Conservation (phyloP, 2,797 vertebrate species). For the Myripristis jacobus region DNA sequence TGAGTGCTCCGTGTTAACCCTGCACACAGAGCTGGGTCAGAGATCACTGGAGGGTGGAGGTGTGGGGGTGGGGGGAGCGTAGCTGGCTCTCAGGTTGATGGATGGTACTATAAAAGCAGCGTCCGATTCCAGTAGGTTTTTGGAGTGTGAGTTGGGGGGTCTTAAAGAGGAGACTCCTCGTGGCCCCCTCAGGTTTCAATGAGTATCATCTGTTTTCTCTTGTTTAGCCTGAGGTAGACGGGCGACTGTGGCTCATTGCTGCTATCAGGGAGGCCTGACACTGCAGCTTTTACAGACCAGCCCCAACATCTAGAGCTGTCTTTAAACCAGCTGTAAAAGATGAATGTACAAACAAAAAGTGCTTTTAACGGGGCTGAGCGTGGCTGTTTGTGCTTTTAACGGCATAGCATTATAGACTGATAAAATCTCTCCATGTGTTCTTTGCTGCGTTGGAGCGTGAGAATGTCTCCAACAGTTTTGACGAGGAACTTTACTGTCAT, state of each 20-base stretch:
- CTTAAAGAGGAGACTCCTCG: conserved; percentile 16
- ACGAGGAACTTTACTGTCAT: neutral
- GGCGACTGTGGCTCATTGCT: conserved; percentile 40
- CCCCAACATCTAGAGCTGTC: conserved; percentile 38
- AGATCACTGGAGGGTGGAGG: neutral
- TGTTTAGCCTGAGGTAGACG: conserved; percentile 51
- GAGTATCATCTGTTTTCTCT: conserved; percentile 66
- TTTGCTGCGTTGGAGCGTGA: conserved; percentile 20
- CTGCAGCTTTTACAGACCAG: conserved; percentile 24
- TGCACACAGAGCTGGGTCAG: conserved; percentile 9
- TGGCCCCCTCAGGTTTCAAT: neutral
- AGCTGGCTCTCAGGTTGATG: neutral
- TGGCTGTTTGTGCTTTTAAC: conserved; percentile 63
- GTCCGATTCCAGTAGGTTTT: neutral
- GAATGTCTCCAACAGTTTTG: neutral
- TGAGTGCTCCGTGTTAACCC: conserved; percentile 7
- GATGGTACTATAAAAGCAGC: neutral
- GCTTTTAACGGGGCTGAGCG: conserved; percentile 36
- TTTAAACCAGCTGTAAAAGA: conserved; percentile 61
- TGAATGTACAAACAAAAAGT: conserved; percentile 52
- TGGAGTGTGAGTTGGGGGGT: conserved; percentile 1
- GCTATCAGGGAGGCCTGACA: conserved; percentile 45
- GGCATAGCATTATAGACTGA: conserved; percentile 31
- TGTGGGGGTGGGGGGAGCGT: neutral
- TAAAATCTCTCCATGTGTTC: conserved; percentile 58